These are phyloP conservation scores for Eledone cirrhosa DNA, from an alignment of 2,888 invertebrate species.

Conservation along the genomic window DNA sequence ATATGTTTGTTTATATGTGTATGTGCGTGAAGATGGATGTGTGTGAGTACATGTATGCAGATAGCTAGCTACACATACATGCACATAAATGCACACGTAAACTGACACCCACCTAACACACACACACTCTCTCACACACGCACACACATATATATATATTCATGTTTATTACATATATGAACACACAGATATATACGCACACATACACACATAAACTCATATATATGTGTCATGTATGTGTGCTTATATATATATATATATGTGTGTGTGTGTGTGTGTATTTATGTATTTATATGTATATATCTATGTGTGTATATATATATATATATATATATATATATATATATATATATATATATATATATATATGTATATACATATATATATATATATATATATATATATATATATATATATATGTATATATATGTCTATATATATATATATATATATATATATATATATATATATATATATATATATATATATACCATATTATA, in stretches of 20 bases:
- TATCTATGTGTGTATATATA: background rate
- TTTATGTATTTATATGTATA: background rate
- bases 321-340: background rate
- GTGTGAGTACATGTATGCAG: no score
- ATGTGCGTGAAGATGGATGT: no score
- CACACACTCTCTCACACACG: background rate
- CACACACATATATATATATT: background rate
- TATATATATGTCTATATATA: background rate
- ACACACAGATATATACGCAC: background rate
- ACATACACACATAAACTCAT: background rate
- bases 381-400: background rate
- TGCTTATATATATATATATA: background rate
- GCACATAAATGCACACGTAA: no score
- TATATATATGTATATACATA: background rate
- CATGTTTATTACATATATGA: background rate
- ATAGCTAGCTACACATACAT: no score
- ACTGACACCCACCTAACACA: no score
- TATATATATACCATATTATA: no score
- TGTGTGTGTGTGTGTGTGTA: background rate
- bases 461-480: conserved; percentile 6
- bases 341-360: background rate
- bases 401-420: background rate
- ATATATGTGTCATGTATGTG: background rate
- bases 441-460: background rate
- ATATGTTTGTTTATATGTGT: no score